Conservation (phyloP, 2,888 invertebrate species). For the Orgyia antiqua region DNA sequence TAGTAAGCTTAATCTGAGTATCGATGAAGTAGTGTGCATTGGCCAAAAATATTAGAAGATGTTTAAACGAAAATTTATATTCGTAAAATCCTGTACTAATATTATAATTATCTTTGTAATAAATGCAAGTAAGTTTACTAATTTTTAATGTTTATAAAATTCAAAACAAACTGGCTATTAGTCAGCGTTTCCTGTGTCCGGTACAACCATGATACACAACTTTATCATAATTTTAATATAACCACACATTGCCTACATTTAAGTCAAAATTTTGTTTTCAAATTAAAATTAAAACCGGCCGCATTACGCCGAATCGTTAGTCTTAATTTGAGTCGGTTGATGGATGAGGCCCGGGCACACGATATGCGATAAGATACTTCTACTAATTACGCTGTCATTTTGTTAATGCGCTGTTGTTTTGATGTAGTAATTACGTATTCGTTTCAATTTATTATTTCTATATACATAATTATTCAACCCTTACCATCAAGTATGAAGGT, state of each 20-base stretch:
- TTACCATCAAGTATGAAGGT: too few species aligned
- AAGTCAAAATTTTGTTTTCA: conserved; percentile 59
- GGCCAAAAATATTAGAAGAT: too few species aligned
- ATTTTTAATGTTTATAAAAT: too few species aligned
- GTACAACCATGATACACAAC: conserved; percentile 1
- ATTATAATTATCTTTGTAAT: too few species aligned
- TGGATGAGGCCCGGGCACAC: conserved; percentile 8
- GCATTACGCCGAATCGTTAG: conserved; percentile 66
- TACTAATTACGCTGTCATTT: conserved; percentile 11
- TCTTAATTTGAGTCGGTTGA: conserved; percentile 56
- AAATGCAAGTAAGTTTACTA: too few species aligned
- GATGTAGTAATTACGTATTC: conserved; percentile 1
- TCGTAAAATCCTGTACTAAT: too few species aligned
- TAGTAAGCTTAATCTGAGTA: too few species aligned
- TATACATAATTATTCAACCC: too few species aligned
- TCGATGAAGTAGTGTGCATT: too few species aligned
- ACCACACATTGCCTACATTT: conserved; percentile 32
- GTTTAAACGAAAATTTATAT: too few species aligned
- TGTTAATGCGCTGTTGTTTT: conserved; percentile 3
- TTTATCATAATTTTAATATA: conserved; percentile 17
- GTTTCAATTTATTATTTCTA: conserved; percentile 5
- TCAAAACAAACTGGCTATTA: too few species aligned
- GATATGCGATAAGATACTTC: conserved; percentile 7
- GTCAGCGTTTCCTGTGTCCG: too few species aligned
- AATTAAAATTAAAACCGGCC: conserved; percentile 69